These are phyloP conservation scores for Sylvilagus floridanus DNA, from an alignment of 2,797 vertebrate genomes.

Conservation along the genomic window DNA sequence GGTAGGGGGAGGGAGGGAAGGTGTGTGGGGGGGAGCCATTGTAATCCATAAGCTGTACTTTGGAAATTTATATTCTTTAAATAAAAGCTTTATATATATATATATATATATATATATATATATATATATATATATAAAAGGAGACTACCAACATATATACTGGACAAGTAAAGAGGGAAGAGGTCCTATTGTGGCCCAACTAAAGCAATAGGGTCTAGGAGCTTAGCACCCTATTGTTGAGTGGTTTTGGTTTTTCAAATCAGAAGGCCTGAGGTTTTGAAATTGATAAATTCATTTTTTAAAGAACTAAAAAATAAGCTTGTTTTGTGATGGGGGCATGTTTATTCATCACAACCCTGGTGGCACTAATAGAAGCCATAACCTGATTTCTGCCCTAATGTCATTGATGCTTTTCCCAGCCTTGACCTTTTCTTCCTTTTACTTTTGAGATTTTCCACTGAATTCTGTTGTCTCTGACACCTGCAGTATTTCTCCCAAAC, in stretches of 20 bases:
- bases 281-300: not conserved
- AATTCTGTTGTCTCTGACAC: not conserved
- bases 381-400: not conserved
- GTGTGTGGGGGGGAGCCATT: no score
- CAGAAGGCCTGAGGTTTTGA: not conserved
- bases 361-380: constrained; percentile 24
- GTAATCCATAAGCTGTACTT: no score
- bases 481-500: constrained; percentile 9
- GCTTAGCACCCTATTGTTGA: not conserved
- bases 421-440: not conserved
- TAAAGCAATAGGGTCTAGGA: not conserved
- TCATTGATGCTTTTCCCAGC: not conserved
- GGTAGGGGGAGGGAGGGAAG: no score
- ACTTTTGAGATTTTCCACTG: not conserved
- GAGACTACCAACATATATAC: not conserved
- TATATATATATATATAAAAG: no score
- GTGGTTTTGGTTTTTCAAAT: not conserved
- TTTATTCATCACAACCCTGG: not conserved
- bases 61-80: no score
- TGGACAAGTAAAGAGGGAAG: not conserved
- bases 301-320: not conserved
- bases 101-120: no score
- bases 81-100: no score
- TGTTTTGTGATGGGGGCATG: not conserved
- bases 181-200: not conserved